Base-by-base conservation (phyloP, 2,888 invertebrate species). In the Epinotia ramella region DNA sequence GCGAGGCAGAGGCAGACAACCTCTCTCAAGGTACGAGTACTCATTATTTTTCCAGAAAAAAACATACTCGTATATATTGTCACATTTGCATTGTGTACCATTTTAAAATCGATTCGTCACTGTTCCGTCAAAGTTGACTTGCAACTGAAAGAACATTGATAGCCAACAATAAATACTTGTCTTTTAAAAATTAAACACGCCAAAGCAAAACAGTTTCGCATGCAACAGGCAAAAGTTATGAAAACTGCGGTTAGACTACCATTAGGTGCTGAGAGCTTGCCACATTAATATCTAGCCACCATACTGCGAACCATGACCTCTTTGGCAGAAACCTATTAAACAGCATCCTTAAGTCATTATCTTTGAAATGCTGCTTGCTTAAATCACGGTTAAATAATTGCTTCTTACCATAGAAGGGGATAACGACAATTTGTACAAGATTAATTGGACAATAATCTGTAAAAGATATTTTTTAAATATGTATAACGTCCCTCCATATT, bases 271-370 rank as follows among this genome's bases (percentile, higher is more conserved):
- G n/a, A 18, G 46, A 46, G 44, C 40, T 64, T 59, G 74, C 69
- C 59, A 69, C 73, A 67, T 69, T n/a, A 64, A 70, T 73, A 59
- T 44, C 33, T 64, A n/a, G 56, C 20, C 59, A 46, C 74, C 33
- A 64, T 69, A 68, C 46, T 69, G 64, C 70, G 49, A 69, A 60
- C 75, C 75, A 60, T 75, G 75, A 75, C 75, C 75, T 60, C 70
- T 75, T 75, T 75, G 60, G 60, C 65, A 70, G 59, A 57, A 70
- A n/a, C 49, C 65, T 66, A 71, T 60, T 71, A 70, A 60, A 59
- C 59, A 65, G 16, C 75, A 75, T 75, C 70, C 75, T 71, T 24
- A 60, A 71, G 70, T 71, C 65, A 75, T 71, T 75, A 71, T 60
- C 70, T 70, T 66, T 75, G 64, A 73, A 73, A 66, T 73, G 75